Conservation (phyloP, 2,113 vertebrate genomes). For the Dryoscopus gambensis region DNA sequence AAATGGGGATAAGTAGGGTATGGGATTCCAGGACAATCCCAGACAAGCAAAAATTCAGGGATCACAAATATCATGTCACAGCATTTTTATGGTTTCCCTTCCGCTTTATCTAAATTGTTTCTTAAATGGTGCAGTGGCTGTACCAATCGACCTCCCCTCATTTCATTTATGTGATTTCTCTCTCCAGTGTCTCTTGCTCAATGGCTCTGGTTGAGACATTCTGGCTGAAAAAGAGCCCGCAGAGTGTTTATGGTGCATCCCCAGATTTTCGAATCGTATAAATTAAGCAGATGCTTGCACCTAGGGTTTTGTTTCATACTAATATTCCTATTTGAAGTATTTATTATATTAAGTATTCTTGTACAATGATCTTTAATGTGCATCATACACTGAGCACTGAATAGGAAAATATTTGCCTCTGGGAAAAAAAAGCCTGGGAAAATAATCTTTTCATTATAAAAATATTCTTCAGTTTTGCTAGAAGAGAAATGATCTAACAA, state of each 20-base stretch:
- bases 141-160: background rate
- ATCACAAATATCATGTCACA: background rate
- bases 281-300: background rate
- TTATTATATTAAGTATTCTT: background rate
- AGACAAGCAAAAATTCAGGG: background rate
- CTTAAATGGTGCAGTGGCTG: background rate
- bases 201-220: background rate
- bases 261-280: background rate
- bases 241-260: background rate
- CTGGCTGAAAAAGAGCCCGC: background rate
- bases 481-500: background rate
- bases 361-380: background rate
- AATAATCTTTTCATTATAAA: background rate
- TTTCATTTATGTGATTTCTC: background rate
- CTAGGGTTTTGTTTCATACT: background rate
- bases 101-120: background rate
- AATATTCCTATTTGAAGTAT: background rate
- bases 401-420: background rate
- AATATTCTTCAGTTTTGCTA: background rate
- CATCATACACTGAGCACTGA: background rate
- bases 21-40: background rate
- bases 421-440: background rate
- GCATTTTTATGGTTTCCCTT: background rate
- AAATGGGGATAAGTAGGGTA: background rate
- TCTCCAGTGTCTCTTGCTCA: background rate